Evolutionary conservation across 1,140 invertebrate species (phyloP), one percentile per base, ranked within the genome.

Genomic region (Helicoverpa zea): DNA sequence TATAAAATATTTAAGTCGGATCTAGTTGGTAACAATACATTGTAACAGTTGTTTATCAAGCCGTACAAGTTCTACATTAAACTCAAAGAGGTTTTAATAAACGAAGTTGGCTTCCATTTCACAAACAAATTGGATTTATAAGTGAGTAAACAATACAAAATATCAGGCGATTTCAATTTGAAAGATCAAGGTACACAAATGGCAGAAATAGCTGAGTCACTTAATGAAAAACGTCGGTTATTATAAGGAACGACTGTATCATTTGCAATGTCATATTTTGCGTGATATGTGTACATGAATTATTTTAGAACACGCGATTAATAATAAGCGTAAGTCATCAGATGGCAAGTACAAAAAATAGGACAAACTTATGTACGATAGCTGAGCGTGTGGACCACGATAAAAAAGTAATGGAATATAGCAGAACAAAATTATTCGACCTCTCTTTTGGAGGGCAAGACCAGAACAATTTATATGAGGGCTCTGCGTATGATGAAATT

Each of bases 271-370:
- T 23, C 59, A 72, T 63, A 52, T 73, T 70, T 58, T 72, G 78
- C 66, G 78, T 73, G 77, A 18, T 14, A 30, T 59, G 56, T 77
- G 61, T 54, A 77, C 23, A 18, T 16, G 18, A 61, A 80, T 73
- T 80, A 63, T 73, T 43, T 63, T 80, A 63, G 35, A 80, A 73
- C 78, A 80, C 68, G 68, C 68, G 43, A 80, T 73, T 76, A 63
- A 76, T 64, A 76, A 76, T 76, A 52, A 51, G 64, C 66, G 52
- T 72, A 77, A 73, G 68, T 61, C 66, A 73, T 73, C 56, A 72
- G 73, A 80, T 63, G n/a, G 64, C 52, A 52, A 79, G 63, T 68
- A 43, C 51, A 79, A 79, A 79, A 70, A 79, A 68, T 58, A 63
- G 58, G 74, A 76, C 74, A 76, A 51, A 49, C 23, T 23, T 23